Evolutionary conservation across 1,140 invertebrate species (phyloP), one percentile per base, ranked within the genome.

Genomic region (Drosophila sturtevanti): DNA sequence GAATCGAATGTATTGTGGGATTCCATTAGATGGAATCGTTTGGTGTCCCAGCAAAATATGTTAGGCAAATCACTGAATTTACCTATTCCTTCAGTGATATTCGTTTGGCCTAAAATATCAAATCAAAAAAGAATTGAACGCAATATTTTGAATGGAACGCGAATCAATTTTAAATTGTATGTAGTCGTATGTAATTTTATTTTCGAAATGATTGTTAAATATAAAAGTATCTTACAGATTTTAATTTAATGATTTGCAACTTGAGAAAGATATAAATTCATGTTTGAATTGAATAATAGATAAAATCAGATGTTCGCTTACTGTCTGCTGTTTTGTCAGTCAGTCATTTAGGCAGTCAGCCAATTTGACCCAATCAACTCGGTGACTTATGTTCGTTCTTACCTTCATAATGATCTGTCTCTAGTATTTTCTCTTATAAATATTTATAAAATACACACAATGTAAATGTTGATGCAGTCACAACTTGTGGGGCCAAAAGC

Each of bases 351-450:
- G 12, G 4, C 12, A 44, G 41, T 44, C 14, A 44, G 16, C 16
- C 41, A 24, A 4, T 18, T 11, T 56, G 31, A 56, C 27, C 54
- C 54, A 56, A 56, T 56, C 54, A 56, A 9, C 31, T 56, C 9
- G 18, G 41, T 48, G 41, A 48, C 41, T 21, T 18, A 44, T 18
- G 41, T 16, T 44, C 7, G 16, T 48, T 34, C 31, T 56, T 34
- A 56, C 14, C 27, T 14, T 81, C 65, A 69, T 79, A 75, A 86
- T 78, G 70, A 64, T 68, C 78, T 75, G 72, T 4, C 66, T 73
- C 72, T 73, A 37, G 14, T 41, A 76, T 82, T 87, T 82, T 82
- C 82, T 64, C 76, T 89, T 64, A 87, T 87, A 79, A 87, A 87
- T 87, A 87, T 87, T 70, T 89, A 87, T 87, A 75, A 27, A 48